Conservation (phyloP, 23 tunicate species). For the Botrylloides violaceus region DNA sequence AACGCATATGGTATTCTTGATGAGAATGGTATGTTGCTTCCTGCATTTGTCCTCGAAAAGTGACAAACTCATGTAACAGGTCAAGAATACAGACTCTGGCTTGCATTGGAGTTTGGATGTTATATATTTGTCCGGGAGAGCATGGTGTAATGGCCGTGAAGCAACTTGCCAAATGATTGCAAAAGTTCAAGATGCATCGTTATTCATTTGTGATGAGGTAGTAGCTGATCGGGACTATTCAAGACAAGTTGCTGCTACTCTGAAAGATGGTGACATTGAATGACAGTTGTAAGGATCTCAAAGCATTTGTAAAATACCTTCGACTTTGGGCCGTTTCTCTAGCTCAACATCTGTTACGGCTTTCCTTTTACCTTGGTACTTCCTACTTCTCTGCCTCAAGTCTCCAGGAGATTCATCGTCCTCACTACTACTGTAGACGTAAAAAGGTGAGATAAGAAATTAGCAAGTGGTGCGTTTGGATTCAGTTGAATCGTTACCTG, state of each 20-base stretch:
- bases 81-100: no score
- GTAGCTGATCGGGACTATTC: no score
- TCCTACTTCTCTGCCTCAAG: constrained; percentile 68
- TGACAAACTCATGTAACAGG: not conserved
- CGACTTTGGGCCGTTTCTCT: not conserved
- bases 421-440: constrained; percentile 31
- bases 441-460: not conserved
- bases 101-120: no score
- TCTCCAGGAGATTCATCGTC: constrained; percentile 22
- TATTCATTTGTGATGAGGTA: no score
- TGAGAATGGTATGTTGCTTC: not conserved
- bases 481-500: constrained; percentile 45
- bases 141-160: no score
- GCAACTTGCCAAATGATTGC: no score
- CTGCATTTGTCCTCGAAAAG: not conserved
- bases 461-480: no score
- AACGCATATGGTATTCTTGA: constrained; percentile 8
- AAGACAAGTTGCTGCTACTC: no score
- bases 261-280: no score
- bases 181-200: no score
- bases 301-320: not conserved
- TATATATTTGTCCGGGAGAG: no score
- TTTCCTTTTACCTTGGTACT: constrained; percentile 83
- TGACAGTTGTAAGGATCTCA: no score
- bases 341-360: not conserved